Base-by-base conservation (phyloP, 2,113 vertebrate genomes). In the Lipophrys pholis region DNA sequence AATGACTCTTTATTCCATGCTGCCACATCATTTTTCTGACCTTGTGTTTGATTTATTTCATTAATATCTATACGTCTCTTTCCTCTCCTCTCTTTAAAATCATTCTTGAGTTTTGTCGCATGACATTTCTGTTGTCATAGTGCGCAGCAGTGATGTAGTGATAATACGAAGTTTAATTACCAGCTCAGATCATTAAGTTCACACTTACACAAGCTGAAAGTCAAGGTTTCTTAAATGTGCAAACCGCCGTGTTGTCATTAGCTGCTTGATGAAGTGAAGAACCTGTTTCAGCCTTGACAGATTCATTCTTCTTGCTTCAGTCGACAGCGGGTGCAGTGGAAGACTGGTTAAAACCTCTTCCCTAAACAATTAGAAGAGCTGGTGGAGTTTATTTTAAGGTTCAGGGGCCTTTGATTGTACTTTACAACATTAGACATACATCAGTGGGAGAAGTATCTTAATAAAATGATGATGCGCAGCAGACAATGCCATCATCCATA, bases 101-200 rank as follows among this genome's bases (percentile, higher is more conserved):
- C n/a, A n/a, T n/a, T n/a, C n/a, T n/a, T n/a, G n/a, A n/a, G n/a
- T n/a, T n/a, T n/a, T n/a, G n/a, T n/a, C n/a, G n/a, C n/a, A n/a
- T n/a, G n/a, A n/a, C n/a, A n/a, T n/a, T n/a, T n/a, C n/a, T n/a
- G n/a, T n/a, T n/a, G n/a, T n/a, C n/a, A n/a, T n/a, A n/a, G n/a
- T n/a, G n/a, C n/a, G n/a, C n/a, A n/a, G 9, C 49, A 30, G 8
- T 53, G 30, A 71, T 43, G 62, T 3, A 62, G 43, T 30, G 8
- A 58, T n/a, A 63, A 71, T 62, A 59, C 45, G 9, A 65, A 17
- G 55, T 57, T 76, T 73, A 81, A 78, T 71, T 76, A 81, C 73
- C 41, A 74, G 68, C 71, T 73, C 42, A 49, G 50, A 38, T 79
- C 80, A 74, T 81, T 85, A 55, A 51, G 45, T n/a, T 78, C 68